Base-by-base conservation (phyloP, 2,888 invertebrate genomes). In the Pomacea canaliculata region DNA sequence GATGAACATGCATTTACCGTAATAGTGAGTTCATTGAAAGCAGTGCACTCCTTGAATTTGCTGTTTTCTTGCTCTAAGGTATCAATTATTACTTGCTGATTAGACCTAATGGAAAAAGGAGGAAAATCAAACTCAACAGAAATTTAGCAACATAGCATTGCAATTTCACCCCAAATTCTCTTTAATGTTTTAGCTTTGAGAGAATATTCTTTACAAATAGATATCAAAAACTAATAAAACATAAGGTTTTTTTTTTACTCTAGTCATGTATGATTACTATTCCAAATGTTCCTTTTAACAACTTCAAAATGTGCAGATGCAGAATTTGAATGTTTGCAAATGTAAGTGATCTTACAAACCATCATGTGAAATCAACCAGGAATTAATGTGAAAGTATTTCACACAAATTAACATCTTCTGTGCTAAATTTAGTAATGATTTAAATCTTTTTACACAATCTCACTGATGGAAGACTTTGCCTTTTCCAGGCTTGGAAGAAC, bases 1-100 rank as follows among this genome's bases (percentile, higher is more conserved):
- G 9, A 12, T 7, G 1, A 27, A 63, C 10, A 63, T 63, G 19
- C 2, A 27, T 63, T 63, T 63, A 89, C 89, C 70, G 85, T 86
- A 48, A 87, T 85, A 49, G 80, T 80, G 7, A 90, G 82, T 63
- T 87, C 81, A 71, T 79, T 83, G 77, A 85, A 79, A 16, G 86
- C 81, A 23, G 83, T 80, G 67, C 87, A 87, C 18, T 90, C 89
- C 27, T 71, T 69, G 80, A 90, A 89, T 80, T 89, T 89, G 48
- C 85, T 76, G 78, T 89, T 90, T 82, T 91, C 91, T 78, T 90
- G 90, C 79, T 89, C 86, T 48, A 90, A 80, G 23, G 90, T 89
- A 79, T 91, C 91, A 51, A 89, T 86, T 18, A 90, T 83, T 59
- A 90, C 86, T 68, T 82, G 86, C 79, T 91, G 91, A 71, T 86